Percentiles rank a stretch among this genome's conserved stretches.
phyloP scores from a whole-genome alignment of 2,888 invertebrate genomes.

The Zaprionus obscuricornis region DNA sequence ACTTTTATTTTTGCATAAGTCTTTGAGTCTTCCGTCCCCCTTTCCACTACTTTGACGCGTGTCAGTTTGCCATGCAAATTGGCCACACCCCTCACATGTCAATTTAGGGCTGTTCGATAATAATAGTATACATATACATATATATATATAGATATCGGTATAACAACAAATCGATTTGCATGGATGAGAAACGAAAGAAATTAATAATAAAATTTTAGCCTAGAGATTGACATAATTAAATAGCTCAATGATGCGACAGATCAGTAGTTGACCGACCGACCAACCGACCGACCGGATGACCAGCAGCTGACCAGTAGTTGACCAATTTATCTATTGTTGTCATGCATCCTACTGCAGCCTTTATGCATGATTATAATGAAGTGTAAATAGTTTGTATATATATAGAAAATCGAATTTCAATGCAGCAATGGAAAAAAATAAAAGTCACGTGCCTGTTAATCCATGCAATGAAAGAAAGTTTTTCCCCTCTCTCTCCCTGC shows the following conservation, averaged over 20 bases:
- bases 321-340: conserved; percentile 40
- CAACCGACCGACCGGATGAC: conserved; percentile 27
- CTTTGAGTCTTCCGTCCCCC: too few relatives aligned
- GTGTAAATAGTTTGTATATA: conserved; percentile 61
- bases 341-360: conserved; percentile 27
- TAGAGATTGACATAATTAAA: conserved; percentile 71
- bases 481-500: conserved; percentile 19
- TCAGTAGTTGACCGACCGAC: conserved; percentile 9
- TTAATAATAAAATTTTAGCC: conserved; percentile 65
- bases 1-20: conserved; percentile 61
- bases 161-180: conserved; percentile 70
- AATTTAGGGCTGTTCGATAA: conserved; percentile 22
- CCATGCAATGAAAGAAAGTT: conserved; percentile 66
- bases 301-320: conserved; percentile 30
- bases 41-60: conserved; percentile 43
- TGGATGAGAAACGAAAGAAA: conserved; percentile 33
- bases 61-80: conserved; percentile 67
- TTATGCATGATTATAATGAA: conserved; percentile 68
- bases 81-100: conserved; percentile 59
- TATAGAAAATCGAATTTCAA: conserved; percentile 73
- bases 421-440: conserved; percentile 43
- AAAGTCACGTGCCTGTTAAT: conserved; percentile 73
- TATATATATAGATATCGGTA: conserved; percentile 18
- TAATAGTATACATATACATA: conserved; percentile 27
- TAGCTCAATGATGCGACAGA: conserved; percentile 20